phyloP scores from a whole-genome alignment of 1,140 invertebrate species.

The Hycleus phaleratus region DNA sequence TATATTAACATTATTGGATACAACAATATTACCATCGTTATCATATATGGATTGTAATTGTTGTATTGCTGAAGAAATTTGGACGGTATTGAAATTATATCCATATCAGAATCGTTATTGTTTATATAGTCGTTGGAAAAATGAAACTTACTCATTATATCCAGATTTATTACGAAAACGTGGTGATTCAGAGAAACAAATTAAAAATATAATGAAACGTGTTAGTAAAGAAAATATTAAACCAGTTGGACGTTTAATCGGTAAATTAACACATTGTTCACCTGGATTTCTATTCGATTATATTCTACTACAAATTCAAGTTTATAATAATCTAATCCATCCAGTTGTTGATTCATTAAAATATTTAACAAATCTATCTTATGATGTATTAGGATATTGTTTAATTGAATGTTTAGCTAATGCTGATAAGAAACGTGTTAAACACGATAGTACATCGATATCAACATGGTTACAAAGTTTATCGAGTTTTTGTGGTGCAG shows the following conservation, averaged over 20 bases:
- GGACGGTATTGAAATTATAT: constrained; percentile 84
- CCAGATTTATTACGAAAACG: constrained; percentile 73
- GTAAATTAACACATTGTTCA: constrained; percentile 93
- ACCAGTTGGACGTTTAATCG: constrained; percentile 87
- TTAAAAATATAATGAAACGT: constrained; percentile 95
- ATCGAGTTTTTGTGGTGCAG: constrained; percentile 87
- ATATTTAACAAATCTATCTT: constrained; percentile 91
- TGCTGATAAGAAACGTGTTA: constrained; percentile 66
- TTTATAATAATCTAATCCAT: constrained; percentile 93
- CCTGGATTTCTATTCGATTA: constrained; percentile 96
- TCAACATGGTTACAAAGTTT: constrained; percentile 92
- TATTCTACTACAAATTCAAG: constrained; percentile 90
- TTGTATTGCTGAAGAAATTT: constrained; percentile 92
- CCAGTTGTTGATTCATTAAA: constrained; percentile 98
- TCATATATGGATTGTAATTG: constrained; percentile 91
- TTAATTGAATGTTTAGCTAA: constrained; percentile 84
- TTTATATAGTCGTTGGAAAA: constrained; percentile 91
- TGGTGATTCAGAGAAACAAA: constrained; percentile 81
- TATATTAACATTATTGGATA: constrained; percentile 78
- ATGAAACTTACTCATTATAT: constrained; percentile 74
- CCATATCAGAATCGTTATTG: constrained; percentile 85
- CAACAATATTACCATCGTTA: constrained; percentile 79
- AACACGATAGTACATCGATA: constrained; percentile 88
- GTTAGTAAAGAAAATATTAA: constrained; percentile 99
- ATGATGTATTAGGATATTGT: constrained; percentile 94